These are phyloP conservation scores for Aphelenchoides fujianensis DNA, from an alignment of 1,140 invertebrate species.

Conservation along the genomic window DNA sequence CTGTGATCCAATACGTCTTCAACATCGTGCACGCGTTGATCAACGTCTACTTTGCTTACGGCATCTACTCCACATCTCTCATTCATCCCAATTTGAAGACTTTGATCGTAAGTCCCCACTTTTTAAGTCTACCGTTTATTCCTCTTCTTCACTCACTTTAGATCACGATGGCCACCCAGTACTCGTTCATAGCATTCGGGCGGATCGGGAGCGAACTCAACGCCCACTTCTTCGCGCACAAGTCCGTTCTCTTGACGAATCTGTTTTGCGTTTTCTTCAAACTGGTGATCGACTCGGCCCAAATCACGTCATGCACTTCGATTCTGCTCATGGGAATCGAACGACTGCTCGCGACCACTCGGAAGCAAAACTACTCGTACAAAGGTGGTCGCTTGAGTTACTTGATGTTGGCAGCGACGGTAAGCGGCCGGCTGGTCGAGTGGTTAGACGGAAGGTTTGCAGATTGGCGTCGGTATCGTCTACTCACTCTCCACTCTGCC, in stretches of 20 bases:
- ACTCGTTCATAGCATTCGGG: neutral
- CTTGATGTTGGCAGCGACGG: slow-evolving; percentile 7
- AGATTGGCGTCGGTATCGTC: neutral
- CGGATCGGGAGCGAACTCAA: neutral
- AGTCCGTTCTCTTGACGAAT: neutral
- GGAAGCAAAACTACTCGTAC: neutral
- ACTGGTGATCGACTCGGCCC: neutral
- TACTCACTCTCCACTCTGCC: neutral
- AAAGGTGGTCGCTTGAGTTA: neutral
- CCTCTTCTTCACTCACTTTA: no score
- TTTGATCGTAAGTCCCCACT: neutral
- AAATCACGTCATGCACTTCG: neutral
- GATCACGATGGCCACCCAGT: slow-evolving; percentile 4
- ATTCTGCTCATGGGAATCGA: neutral
- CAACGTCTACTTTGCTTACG: slow-evolving; percentile 16
- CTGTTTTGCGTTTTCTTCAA: slow-evolving; percentile 14
- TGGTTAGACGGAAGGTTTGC: neutral
- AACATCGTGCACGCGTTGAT: slow-evolving; percentile 3
- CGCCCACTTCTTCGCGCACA: neutral
- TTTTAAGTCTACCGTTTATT: no score
- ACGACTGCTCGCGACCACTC: neutral
- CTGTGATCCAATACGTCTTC: slow-evolving; percentile 2
- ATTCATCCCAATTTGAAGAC: slow-evolving; percentile 16
- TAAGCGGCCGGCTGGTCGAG: neutral
- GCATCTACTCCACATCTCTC: slow-evolving; percentile 3